Base-by-base conservation (phyloP, 1,140 invertebrate genomes). In the Musca domestica region DNA sequence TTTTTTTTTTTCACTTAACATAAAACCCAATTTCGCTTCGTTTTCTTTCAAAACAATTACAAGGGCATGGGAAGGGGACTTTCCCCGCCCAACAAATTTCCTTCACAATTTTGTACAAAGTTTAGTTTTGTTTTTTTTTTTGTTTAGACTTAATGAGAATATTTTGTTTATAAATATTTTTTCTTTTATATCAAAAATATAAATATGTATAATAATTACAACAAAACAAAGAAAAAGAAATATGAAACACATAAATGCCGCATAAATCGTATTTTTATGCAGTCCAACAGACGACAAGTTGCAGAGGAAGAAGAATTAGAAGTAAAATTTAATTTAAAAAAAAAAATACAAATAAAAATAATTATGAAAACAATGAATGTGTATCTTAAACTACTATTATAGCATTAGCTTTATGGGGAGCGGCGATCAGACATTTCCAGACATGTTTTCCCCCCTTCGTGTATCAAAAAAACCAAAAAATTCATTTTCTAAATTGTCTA, bases 181-280 rank as follows among this genome's bases (percentile, higher is more conserved):
- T 34, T 17, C 19, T 30, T 15, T 58, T 30, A 30, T n/a, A 30
- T 30, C n/a, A 17, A 41, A 41, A 61, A 34, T 41, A 41, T 41
- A 41, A 61, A 34, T 41, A 41, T 41, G 10, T 41, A 41, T 41
- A 41, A 41, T 41, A 41, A 41, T 41, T 41, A 41, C 34, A 41
- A 41, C 34, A 41, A 41, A 41, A 41, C 10, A 12, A 41, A 41
- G 27, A 19, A 34, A 27, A 34, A 61, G 7, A 61, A 61, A 61
- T 17, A 23, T 15, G 9, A 4, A 61, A 27, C 19, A 61, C 56
- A 61, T 41, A 61, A 61, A 61, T 61, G 56, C 56, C 56, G 56
- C 56, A 61, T 61, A 61, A 61, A 58, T 19, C 30, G n/a, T n/a
- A 61, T 61, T 41, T 41, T 6, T 56, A 61, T 61, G 56, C 56